These are phyloP conservation scores for Phymastichus coffea DNA, from an alignment of 1,140 invertebrate species.

Conservation along the genomic window DNA sequence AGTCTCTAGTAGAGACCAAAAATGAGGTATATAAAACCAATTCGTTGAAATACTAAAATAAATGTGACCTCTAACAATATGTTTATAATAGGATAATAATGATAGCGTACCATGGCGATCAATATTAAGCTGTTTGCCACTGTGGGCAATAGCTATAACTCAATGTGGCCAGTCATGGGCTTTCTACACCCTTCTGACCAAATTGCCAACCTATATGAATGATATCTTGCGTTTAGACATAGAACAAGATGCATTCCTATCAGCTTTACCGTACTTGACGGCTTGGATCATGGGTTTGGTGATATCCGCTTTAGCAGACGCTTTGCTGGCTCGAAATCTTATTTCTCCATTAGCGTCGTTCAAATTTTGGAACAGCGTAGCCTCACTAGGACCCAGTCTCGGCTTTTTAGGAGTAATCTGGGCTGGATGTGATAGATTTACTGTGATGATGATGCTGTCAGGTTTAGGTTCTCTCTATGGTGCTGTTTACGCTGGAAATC, in stretches of 20 bases:
- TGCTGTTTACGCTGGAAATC: slow-evolving; percentile 75
- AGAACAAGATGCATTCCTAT: slow-evolving; percentile 56
- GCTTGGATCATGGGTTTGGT: slow-evolving; percentile 70
- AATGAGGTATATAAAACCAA: slow-evolving; percentile 32
- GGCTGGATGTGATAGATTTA: slow-evolving; percentile 71
- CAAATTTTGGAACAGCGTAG: slow-evolving; percentile 75
- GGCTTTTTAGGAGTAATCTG: slow-evolving; percentile 75
- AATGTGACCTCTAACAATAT: too few species aligned
- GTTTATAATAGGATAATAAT: slow-evolving; percentile 37
- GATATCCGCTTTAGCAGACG: slow-evolving; percentile 71
- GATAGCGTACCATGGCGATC: slow-evolving; percentile 69
- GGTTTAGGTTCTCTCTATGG: slow-evolving; percentile 72
- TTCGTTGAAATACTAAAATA: not conserved
- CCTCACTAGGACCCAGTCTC: slow-evolving; percentile 70
- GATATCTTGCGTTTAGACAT: slow-evolving; percentile 88
- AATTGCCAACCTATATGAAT: slow-evolving; percentile 92
- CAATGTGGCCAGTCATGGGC: slow-evolving; percentile 93
- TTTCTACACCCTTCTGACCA: slow-evolving; percentile 92
- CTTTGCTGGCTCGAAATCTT: slow-evolving; percentile 63
- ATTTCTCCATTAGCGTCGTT: slow-evolving; percentile 68
- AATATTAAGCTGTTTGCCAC: slow-evolving; percentile 77
- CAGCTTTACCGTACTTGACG: slow-evolving; percentile 51
- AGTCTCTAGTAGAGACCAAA: slow-evolving; percentile 54
- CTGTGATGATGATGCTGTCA: slow-evolving; percentile 70
- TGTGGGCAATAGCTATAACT: slow-evolving; percentile 85